A percentile compares a stretch with the other conserved stretches of the same genome.
Conservation (phyloP, 2,888 invertebrate genomes). For the Prenolepis imparis region DNA sequence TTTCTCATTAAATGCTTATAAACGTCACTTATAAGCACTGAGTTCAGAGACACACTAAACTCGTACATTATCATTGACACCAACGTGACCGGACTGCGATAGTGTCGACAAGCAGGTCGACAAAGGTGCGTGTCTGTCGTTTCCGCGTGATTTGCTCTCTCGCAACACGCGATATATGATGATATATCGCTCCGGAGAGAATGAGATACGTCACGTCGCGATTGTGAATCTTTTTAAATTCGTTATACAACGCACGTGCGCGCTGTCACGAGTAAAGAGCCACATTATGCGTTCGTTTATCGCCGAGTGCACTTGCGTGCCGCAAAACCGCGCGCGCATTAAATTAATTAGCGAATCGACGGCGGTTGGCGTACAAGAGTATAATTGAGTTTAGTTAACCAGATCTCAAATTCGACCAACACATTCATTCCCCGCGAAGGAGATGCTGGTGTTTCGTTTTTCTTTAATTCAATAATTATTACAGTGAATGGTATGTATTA, state of each 20-base stretch:
- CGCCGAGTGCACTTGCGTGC: constrained; percentile 12
- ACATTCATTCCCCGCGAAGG: background rate
- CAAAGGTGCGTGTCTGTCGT: background rate
- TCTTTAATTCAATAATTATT: background rate
- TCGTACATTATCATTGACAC: constrained; percentile 24
- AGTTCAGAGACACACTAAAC: background rate
- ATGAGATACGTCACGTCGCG: background rate
- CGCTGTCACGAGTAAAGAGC: background rate
- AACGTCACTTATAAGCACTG: no score
- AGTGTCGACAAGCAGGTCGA: background rate
- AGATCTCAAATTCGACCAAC: background rate
- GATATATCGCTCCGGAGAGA: background rate
- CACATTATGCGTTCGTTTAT: constrained; percentile 44
- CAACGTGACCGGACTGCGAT: constrained; percentile 12
- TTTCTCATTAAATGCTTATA: no score
- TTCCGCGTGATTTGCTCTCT: constrained; percentile 4
- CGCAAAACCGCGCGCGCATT: background rate
- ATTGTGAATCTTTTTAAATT: constrained; percentile 31
- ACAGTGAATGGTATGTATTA: constrained; percentile 25
- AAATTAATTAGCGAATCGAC: constrained; percentile 17
- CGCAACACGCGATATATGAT: background rate
- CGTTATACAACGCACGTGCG: constrained; percentile 4
- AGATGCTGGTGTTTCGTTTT: background rate
- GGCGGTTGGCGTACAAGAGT: background rate
- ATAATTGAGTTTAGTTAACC: background rate